Percentiles rank a stretch among this genome's conserved stretches.
These are phyloP conservation scores for Halictus quadricinctus DNA, from an alignment of 2,888 invertebrate genomes.

Conservation along the genomic window DNA sequence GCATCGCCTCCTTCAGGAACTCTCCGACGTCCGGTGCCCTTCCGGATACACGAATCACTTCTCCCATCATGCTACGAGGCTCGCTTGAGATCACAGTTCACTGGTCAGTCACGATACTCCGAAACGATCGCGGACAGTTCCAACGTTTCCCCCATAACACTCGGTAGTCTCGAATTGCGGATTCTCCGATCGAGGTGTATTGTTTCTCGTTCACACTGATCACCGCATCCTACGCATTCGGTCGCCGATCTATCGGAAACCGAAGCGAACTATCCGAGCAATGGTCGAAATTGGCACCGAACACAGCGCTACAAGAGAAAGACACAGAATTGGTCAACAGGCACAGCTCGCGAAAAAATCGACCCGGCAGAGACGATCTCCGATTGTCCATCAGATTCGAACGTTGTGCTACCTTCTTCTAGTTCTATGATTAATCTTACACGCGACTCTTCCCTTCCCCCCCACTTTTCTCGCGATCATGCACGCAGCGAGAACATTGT, in stretches of 20 bases:
- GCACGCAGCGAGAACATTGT: too few species aligned
- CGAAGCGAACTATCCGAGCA: conserved; percentile 16
- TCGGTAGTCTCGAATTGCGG: neutral
- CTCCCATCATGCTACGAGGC: conserved; percentile 73
- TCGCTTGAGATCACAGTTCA: conserved; percentile 20
- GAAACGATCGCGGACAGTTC: conserved; percentile 4
- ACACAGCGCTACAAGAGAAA: conserved; percentile 26
- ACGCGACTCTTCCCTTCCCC: too few species aligned
- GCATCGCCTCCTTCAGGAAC: conserved; percentile 81
- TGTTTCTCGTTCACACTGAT: conserved; percentile 19
- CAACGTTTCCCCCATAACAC: neutral
- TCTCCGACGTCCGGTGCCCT: conserved; percentile 74
- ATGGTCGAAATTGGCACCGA: conserved; percentile 7
- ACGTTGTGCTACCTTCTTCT: neutral
- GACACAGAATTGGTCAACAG: neutral
- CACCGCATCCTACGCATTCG: conserved; percentile 13
- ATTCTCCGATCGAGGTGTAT: neutral
- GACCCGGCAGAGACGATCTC: neutral
- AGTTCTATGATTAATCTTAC: neutral
- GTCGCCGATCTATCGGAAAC: neutral
- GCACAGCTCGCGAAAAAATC: neutral
- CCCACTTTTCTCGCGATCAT: neutral
- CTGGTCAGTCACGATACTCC: neutral
- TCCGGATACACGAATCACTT: conserved; percentile 76
- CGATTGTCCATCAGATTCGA: conserved; percentile 8